A percentile compares a stretch with the other conserved stretches of the same genome.
Evolutionary conservation across 1,140 invertebrate genomes (phyloP).

Genomic region (Lithobius niger): DNA sequence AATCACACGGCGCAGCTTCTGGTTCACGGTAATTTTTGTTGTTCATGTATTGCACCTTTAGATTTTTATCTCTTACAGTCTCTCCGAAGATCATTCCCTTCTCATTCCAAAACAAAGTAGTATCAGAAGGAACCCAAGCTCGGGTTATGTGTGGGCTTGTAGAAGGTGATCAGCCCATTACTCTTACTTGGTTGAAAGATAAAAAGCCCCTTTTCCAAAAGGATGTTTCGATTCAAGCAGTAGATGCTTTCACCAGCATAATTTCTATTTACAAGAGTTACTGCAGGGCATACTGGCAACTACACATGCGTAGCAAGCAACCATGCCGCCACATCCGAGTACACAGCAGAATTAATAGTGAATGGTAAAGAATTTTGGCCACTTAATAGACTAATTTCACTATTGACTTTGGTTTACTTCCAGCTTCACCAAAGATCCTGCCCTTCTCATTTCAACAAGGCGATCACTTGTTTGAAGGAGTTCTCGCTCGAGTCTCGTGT

Average conservation of each 20-base stretch:
- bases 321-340: conserved; percentile 23
- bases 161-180: conserved; percentile 83
- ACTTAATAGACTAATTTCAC: too few species aligned
- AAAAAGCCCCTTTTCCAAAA: conserved; percentile 23
- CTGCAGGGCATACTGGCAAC: conserved; percentile 42
- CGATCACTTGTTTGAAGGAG: too few species aligned
- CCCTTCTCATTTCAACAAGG: too few species aligned
- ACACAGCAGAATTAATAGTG: conserved; percentile 30
- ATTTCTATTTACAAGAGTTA: conserved; percentile 64
- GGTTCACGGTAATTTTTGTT: conserved; percentile 39
- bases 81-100: conserved; percentile 5
- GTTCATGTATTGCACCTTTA: neutral
- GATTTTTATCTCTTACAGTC: conserved; percentile 1
- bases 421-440: too few species aligned
- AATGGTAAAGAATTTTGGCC: conserved; percentile 28
- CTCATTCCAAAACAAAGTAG: neutral
- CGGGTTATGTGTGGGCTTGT: neutral
- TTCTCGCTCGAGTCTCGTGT: too few species aligned
- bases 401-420: too few species aligned
- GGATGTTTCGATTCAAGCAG: conserved; percentile 42
- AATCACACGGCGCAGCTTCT: conserved; percentile 44
- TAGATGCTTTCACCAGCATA: conserved; percentile 75
- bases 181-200: conserved; percentile 60
- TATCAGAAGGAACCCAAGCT: neutral
- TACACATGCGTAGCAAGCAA: conserved; percentile 71